A percentile compares a stretch with the other conserved stretches of the same genome.
These are phyloP conservation scores for Eurypyga helias DNA, from an alignment of 2,113 vertebrate species.

Conservation along the genomic window DNA sequence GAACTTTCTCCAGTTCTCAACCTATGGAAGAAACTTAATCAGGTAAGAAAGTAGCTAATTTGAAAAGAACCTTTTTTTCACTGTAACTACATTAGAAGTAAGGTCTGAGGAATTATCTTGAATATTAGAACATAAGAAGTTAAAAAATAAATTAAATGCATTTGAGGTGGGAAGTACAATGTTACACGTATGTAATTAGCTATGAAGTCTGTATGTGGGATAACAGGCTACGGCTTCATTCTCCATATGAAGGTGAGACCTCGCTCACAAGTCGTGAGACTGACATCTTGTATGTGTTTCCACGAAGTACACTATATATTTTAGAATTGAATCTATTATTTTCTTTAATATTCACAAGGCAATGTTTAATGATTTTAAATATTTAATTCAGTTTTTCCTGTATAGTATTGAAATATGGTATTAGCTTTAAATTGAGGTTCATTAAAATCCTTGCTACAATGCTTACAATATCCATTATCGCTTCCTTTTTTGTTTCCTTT, in stretches of 20 bases:
- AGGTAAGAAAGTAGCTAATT: conserved; percentile 78
- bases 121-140: not conserved
- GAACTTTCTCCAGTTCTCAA: conserved; percentile 93
- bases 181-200: not conserved
- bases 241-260: not conserved
- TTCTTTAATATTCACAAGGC: not conserved
- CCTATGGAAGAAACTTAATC: conserved; percentile 97
- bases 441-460: not conserved
- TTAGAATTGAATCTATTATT: not conserved
- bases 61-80: not conserved
- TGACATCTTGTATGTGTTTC: not conserved
- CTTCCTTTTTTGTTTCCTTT: not conserved
- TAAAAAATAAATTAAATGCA: not conserved
- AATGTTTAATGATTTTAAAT: not conserved
- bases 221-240: not conserved
- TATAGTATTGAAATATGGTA: not conserved
- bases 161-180: not conserved
- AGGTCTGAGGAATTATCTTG: not conserved
- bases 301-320: not conserved
- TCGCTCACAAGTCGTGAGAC: not conserved
- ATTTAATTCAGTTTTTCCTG: not conserved
- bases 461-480: not conserved
- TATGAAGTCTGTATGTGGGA: not conserved
- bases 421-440: not conserved
- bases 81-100: not conserved